These are phyloP conservation scores for Porphyrio hochstetteri DNA, from an alignment of 2,113 vertebrate species.

Conservation along the genomic window DNA sequence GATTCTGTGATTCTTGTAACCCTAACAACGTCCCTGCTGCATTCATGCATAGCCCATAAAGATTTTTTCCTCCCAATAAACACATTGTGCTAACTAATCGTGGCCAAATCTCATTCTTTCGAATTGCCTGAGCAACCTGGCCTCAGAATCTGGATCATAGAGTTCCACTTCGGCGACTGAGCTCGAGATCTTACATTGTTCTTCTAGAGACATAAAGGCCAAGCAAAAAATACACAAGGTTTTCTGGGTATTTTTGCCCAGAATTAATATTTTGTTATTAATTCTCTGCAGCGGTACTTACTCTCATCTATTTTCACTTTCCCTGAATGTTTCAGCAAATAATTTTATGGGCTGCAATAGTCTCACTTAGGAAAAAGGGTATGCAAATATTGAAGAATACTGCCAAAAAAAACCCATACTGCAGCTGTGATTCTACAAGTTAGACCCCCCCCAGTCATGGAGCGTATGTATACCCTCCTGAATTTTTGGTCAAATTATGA, in stretches of 20 bases:
- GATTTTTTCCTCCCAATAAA: not conserved
- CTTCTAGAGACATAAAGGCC: not conserved
- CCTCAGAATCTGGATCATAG: not conserved
- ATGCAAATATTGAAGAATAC: not conserved
- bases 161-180: not conserved
- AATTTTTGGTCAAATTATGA: not conserved
- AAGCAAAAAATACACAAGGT: not conserved
- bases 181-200: not conserved
- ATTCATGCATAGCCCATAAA: not conserved
- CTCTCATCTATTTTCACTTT: not conserved
- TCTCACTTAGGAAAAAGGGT: not conserved
- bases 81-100: fast-evolving
- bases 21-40: not conserved
- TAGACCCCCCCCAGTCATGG: not conserved
- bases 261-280: not conserved
- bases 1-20: too few relatives aligned
- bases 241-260: not conserved
- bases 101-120: not conserved
- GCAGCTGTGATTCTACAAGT: not conserved
- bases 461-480: not conserved
- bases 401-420: fast-evolving
- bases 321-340: not conserved
- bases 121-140: not conserved
- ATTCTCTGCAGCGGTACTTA: not conserved
- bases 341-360: not conserved